Conservation (phyloP, 2,113 vertebrate species). For the Seriola quinqueradiata region DNA sequence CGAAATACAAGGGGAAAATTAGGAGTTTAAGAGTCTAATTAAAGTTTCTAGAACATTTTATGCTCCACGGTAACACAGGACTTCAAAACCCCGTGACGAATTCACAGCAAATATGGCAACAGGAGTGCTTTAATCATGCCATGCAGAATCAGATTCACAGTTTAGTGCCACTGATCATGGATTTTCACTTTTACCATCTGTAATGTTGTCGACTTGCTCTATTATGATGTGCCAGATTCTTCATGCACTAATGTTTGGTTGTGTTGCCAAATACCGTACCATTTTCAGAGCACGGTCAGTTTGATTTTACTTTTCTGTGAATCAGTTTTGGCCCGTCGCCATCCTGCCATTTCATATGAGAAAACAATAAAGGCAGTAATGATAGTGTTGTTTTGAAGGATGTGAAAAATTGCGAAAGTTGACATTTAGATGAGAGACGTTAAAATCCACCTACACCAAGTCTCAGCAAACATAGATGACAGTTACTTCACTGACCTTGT, state of each 20-base stretch:
- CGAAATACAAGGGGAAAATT: neutral
- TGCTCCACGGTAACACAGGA: neutral
- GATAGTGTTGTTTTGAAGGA: conserved; percentile 6
- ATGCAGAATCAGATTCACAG: neutral
- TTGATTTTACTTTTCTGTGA: neutral
- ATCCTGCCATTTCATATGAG: conserved; percentile 7
- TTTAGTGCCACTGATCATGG: neutral
- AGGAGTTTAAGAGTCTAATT: neutral
- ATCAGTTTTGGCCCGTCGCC: conserved; percentile 5
- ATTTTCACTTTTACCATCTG: neutral
- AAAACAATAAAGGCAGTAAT: conserved; percentile 6
- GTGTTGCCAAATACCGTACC: neutral
- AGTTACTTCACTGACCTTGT: conserved; percentile 27
- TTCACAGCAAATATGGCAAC: neutral
- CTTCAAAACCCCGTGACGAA: neutral
- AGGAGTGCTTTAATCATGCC: neutral
- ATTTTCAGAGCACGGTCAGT: neutral
- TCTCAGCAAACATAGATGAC: neutral
- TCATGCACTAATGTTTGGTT: neutral
- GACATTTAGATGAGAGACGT: conserved; percentile 22
- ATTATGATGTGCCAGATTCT: neutral
- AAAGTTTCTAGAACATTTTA: conserved; percentile 5
- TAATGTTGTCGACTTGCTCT: conserved; percentile 1
- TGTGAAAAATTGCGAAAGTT: neutral
- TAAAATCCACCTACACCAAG: conserved; percentile 33